Evolutionary conservation across 1,140 invertebrate genomes (phyloP).

Genomic region (Ylistrum balloti): DNA sequence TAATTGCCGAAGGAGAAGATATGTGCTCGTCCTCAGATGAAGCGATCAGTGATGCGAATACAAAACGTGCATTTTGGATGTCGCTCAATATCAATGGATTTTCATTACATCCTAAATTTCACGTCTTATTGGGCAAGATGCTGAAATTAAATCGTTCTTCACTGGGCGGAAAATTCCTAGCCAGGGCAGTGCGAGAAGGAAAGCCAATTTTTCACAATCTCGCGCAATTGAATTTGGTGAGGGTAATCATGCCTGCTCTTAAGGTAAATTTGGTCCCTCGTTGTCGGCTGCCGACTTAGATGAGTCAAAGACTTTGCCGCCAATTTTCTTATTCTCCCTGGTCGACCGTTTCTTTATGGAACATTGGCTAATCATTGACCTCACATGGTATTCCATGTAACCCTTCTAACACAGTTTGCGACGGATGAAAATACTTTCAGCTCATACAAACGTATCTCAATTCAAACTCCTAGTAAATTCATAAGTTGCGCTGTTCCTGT

Average conservation of each 20-base stretch:
- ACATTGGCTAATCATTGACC: conserved; percentile 29
- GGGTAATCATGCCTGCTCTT: conserved; percentile 58
- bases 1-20: conserved; percentile 62
- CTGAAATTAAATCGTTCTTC: conserved; percentile 65
- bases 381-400: conserved; percentile 11
- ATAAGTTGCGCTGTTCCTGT: conserved; percentile 25
- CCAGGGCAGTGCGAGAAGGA: conserved; percentile 58
- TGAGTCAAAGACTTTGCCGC: conserved; percentile 54
- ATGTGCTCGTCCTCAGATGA: conserved; percentile 56
- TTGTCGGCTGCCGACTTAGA: conserved; percentile 51
- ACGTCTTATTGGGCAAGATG: conserved; percentile 65
- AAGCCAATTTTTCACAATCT: conserved; percentile 64
- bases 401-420: conserved; percentile 7
- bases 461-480: neutral
- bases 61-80: conserved; percentile 63
- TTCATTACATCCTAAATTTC: conserved; percentile 67
- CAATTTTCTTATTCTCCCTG: conserved; percentile 43
- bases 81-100: conserved; percentile 64
- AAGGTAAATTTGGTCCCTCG: conserved; percentile 61
- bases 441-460: conserved; percentile 1
- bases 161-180: conserved; percentile 63
- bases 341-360: conserved; percentile 23
- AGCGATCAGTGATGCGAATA: conserved; percentile 57
- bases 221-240: conserved; percentile 63
- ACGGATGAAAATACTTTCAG: conserved; percentile 27